Conservation (phyloP, 1,140 invertebrate species). For the Holcopasites calliopsidis region DNA sequence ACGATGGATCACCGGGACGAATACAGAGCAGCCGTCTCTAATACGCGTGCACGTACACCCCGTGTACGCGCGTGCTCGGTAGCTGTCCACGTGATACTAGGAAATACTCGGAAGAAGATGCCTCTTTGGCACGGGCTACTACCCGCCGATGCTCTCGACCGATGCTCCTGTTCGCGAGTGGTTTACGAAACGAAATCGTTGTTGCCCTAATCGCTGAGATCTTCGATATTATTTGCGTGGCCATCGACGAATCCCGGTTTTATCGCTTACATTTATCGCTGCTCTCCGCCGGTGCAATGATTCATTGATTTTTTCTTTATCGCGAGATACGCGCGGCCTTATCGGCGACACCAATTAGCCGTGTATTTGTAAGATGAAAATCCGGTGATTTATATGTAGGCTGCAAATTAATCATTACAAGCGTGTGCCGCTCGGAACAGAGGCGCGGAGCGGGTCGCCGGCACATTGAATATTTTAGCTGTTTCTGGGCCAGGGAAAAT, state of each 20-base stretch:
- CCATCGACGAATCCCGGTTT: no score
- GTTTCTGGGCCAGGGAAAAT: slow-evolving; percentile 70
- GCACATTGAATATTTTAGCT: slow-evolving; percentile 61
- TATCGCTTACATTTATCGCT: neutral
- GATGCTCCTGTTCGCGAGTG: no score
- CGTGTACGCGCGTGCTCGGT: slow-evolving; percentile 39
- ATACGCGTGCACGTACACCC: slow-evolving; percentile 16
- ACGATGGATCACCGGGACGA: slow-evolving; percentile 57
- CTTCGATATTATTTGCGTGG: no score
- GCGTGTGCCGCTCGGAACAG: slow-evolving; percentile 14
- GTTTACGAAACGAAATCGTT: slow-evolving; percentile 3
- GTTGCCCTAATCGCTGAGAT: no score
- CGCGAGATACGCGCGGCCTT: neutral
- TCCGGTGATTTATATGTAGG: neutral
- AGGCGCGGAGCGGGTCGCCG: slow-evolving; percentile 44
- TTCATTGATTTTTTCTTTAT: neutral
- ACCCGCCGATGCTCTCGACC: no score
- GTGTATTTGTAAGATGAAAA: no score
- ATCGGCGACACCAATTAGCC: slow-evolving; percentile 1
- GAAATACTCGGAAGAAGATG: slow-evolving; percentile 44
- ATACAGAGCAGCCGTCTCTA: slow-evolving; percentile 55
- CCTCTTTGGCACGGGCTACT: slow-evolving; percentile 52
- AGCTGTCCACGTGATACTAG: slow-evolving; percentile 45
- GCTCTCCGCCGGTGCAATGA: neutral
- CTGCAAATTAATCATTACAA: slow-evolving; percentile 39